Evolutionary conservation across 1,140 invertebrate genomes (phyloP).

Genomic region (Dendrolimus punctatus): DNA sequence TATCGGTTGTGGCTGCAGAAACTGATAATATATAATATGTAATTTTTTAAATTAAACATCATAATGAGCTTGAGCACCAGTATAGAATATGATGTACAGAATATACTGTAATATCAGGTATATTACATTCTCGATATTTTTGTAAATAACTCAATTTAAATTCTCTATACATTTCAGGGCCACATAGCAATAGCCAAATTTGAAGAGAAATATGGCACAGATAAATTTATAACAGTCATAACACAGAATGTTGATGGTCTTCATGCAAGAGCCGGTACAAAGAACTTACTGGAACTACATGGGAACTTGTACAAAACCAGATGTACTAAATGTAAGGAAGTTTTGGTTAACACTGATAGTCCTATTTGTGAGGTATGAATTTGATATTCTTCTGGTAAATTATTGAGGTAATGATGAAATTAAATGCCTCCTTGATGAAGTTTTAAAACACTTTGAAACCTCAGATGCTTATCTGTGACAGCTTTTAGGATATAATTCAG

Average conservation of each 20-base stretch:
- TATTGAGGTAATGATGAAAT: not conserved
- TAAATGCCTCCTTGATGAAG: not conserved
- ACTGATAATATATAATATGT: too few species aligned
- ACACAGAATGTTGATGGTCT: constrained; percentile 96
- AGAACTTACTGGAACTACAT: constrained; percentile 91
- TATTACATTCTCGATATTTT: not conserved
- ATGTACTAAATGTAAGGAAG: constrained; percentile 83
- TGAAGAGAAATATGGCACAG: constrained; percentile 76
- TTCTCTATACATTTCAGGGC: constrained; percentile 72
- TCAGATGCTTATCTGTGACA: too few species aligned
- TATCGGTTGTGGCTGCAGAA: too few species aligned
- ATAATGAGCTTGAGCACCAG: too few species aligned
- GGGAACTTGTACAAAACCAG: constrained; percentile 88
- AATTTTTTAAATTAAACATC: too few species aligned
- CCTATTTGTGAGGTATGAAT: constrained; percentile 82
- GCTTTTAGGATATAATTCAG: too few species aligned
- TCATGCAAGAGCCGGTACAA: constrained; percentile 86
- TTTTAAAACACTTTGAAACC: not conserved
- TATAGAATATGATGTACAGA: too few species aligned
- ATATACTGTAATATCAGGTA: too few species aligned
- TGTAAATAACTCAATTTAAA: constrained; percentile 4
- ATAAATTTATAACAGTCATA: constrained; percentile 79
- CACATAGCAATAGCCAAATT: constrained; percentile 86
- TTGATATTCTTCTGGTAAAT: not conserved
- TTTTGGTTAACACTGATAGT: constrained; percentile 80